Evolutionary conservation across 2,888 invertebrate genomes (phyloP), one percentile per base, ranked within the genome.

Genomic region (Emmelina monodactyla): DNA sequence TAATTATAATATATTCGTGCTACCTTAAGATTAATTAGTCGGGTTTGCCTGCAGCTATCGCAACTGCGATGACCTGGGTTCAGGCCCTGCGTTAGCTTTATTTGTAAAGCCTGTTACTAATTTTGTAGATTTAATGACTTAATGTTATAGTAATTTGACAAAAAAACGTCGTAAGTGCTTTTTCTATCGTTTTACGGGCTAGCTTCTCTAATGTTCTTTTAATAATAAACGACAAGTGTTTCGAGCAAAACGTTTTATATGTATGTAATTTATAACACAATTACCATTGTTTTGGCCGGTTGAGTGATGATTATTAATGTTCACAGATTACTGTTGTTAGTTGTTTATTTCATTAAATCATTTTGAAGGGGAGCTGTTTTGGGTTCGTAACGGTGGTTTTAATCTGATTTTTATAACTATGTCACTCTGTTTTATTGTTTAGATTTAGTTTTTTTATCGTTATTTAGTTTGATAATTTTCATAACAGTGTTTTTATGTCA

Each of bases 231-330:
- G 50, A 50, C 51, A 51, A 53, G 51, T 48, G 50, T 44, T 51
- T 51, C 14, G 9, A 25, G 15, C 36, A 51, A 53, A 57, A 53
- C 55, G 41, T 47, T 47, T 48, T 53, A 53, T 50, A 53, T 50
- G 50, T 55, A 53, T 40, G 53, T 58, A 58, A 62, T 67, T 63
- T 37, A 40, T 25, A 63, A 64, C 53, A 53, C 60, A 58, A 65
- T 66, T 62, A 61, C 68, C 56, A 67, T 71, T 72, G 70, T 72
- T 67, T 58, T 40, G 50, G 45, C 49, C 50, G 59, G 60, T 61
- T 70, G 72, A 72, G 53, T 64, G 64, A 68, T 63, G 67, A 45
- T 35, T 46, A 43, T 52, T 66, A 67, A 68, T 64, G 64, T 53
- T 53, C 41, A 40, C 39, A 55, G 56, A 62, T 68, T 60, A 62